These are phyloP conservation scores for Hyposoter dolosus DNA, from an alignment of 2,888 invertebrate genomes.

Conservation along the genomic window DNA sequence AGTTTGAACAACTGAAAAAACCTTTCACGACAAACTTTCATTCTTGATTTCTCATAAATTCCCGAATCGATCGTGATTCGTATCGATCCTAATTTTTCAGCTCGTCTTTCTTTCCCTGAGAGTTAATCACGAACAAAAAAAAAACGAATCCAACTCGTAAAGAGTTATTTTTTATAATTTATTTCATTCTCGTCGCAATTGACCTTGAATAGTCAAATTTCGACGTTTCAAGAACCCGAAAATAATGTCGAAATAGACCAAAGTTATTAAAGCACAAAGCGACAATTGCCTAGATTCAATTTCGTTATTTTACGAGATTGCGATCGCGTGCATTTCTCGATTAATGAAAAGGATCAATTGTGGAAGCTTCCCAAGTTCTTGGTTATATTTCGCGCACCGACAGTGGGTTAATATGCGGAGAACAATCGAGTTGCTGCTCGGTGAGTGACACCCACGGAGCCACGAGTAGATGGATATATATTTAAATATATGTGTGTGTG, in stretches of 20 bases:
- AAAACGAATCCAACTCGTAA: not conserved
- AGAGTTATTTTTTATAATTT: not conserved
- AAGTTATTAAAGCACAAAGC: no score
- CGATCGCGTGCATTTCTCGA: not conserved
- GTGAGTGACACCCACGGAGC: not conserved
- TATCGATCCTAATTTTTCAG: not conserved
- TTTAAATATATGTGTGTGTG: not conserved
- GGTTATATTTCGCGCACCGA: not conserved
- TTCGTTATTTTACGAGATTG: not conserved
- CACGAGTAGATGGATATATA: not conserved
- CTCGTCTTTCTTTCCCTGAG: not conserved
- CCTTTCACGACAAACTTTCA: not conserved
- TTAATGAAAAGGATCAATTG: not conserved
- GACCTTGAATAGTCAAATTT: no score
- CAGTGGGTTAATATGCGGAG: not conserved
- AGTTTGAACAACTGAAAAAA: conserved; percentile 15
- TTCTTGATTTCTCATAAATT: not conserved
- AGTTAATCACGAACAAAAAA: not conserved
- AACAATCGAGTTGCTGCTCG: not conserved
- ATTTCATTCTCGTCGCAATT: not conserved
- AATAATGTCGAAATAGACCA: no score
- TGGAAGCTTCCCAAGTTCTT: not conserved
- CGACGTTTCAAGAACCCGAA: no score
- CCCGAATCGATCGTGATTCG: not conserved
- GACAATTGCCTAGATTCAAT: no score